Base-by-base conservation (phyloP, 1,140 invertebrate genomes). In the Temnothorax curvispinosus region DNA sequence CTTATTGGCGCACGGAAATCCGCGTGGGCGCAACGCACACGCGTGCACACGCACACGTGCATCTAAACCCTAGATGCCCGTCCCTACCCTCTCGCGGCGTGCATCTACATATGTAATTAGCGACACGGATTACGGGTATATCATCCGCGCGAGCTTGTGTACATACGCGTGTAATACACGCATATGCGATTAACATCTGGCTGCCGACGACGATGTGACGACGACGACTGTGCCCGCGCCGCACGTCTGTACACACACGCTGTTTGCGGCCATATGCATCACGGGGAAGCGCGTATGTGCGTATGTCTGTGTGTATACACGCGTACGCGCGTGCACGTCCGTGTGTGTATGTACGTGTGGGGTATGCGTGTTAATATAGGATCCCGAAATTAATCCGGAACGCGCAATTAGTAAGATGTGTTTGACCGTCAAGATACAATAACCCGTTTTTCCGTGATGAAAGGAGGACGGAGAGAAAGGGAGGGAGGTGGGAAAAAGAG, bases 111-210 rank as follows among this genome's bases (percentile, higher is more conserved):
- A 84, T 84, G 80, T 84, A 84, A 84, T 84, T 84, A 84, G 80
- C 80, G 80, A 84, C 80, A 84, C 80, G 80, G 80, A 84, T 84
- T 84, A 84, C 56, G 69, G 80, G 80, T 84, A 84, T 84, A 84
- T 84, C 80, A 84, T 74, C 54, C 64, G 41, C 69, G 69, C 69
- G 54, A n/a, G 35, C 41, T 56, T 84, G 69, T 84, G 69, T 84
- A 84, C 69, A 84, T 84, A 84, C 80, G 80, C 80, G 56, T 84
- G 80, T 84, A 84, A 84, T 81, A 81, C 80, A 84, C 80, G 80
- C 69, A 84, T 84, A 84, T 84, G 56, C 80, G 67, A 84, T 84
- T 84, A 84, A 84, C 80, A 84, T 84, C 69, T 84, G 80, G 69
- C 69, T 44, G 77, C 77, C n/a, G 75, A 47, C 75, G 75, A 77